Evolutionary conservation across 2,113 vertebrate genomes (phyloP), one percentile per base, ranked within the genome.

Genomic region (Tetrax tetrax): DNA sequence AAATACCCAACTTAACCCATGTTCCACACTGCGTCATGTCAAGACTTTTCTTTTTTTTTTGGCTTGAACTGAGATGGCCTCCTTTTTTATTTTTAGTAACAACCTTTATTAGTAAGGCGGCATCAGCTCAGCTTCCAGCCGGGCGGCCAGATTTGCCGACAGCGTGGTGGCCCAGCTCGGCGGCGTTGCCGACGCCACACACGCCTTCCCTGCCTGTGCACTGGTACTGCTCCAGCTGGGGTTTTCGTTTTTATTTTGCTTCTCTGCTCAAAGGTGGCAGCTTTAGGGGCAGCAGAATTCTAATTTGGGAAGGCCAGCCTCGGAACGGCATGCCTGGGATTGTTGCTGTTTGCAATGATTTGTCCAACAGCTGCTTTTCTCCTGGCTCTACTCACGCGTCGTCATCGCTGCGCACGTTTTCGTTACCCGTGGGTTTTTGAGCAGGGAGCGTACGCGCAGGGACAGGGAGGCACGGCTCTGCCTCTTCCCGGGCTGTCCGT

Each of bases 131-230:
- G 69, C 61, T 45, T 18, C 77, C 69, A 15, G 27, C 35, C 3
- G 3, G 45, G 60, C 51, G 2, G 35, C 43, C 68, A 31, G 43
- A 4, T 57, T 27, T 24, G 6, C 68, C 12, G 59, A 4, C 35
- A 21, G 66, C 8, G 7, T 16, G 50, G 86, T 48, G 76, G 38
- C 84, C 16, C 9, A 0, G 12, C 64, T 37, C 14, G 2, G 47
- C 12, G 23, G 47, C 22, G 3, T 1, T 2, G 75, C 75, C 65
- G 38, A 4, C 33, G 3, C 17, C 4, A 6, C 27, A 3, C 41
- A 43, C 7, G 25, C 29, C 53, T n/a, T 41, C 47, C 37, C 31
- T 5, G 2, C 13, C 50, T 17, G 50, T 4, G 7, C 41, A 6
- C 41, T 16, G 41, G 41, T 43, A 43, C 72, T 14, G 18, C 17